A percentile compares a stretch with the other conserved stretches of the same genome.
phyloP scores from a whole-genome alignment of 2,113 vertebrate species.

The Takifugu bimaculatus region DNA sequence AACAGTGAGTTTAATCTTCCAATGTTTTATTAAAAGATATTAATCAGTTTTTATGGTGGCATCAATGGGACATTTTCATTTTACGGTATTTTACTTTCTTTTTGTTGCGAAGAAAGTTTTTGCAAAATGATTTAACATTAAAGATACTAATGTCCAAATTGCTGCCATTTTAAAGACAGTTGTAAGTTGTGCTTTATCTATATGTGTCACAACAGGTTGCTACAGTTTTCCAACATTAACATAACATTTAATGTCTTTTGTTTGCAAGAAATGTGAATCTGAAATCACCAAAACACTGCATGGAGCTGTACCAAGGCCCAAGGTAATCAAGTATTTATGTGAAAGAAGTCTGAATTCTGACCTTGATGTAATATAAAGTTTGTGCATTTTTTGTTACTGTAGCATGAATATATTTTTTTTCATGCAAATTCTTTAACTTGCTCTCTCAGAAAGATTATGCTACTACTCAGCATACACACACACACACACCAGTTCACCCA shows the following conservation, averaged over 20 bases:
- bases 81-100: background rate
- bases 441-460: no score
- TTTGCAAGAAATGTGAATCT: slow-evolving; percentile 12
- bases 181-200: no score
- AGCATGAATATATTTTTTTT: no score
- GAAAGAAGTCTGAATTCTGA: background rate
- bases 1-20: slow-evolving; percentile 33
- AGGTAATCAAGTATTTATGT: slow-evolving; percentile 17
- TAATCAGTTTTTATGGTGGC: background rate
- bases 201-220: background rate
- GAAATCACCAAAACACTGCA: slow-evolving; percentile 5
- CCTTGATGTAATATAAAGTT: no score
- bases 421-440: no score
- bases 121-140: no score
- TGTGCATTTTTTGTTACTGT: background rate
- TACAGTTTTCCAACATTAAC: background rate
- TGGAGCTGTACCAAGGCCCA: slow-evolving; percentile 25
- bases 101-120: background rate
- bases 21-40: background rate
- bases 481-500: no score
- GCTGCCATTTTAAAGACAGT: background rate
- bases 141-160: background rate
- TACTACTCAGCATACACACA: no score
- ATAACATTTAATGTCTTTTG: slow-evolving; percentile 4
- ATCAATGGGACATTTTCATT: background rate